Percentiles rank a stretch among this genome's conserved stretches.
Evolutionary conservation across 1,140 invertebrate species (phyloP).

Genomic region (Plectus sambesii): DNA sequence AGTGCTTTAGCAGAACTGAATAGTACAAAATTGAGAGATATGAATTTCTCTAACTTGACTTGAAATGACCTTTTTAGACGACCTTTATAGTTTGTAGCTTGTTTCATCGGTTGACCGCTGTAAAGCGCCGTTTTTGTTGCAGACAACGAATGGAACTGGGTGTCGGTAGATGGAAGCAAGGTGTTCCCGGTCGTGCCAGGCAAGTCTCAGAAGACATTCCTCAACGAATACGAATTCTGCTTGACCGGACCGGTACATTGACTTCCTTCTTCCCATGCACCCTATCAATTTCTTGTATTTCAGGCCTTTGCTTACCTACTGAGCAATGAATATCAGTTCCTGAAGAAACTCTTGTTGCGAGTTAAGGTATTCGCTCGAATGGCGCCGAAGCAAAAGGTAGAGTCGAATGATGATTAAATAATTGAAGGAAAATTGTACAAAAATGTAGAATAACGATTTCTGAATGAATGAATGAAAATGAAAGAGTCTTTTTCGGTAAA

Average conservation of each 20-base stretch:
- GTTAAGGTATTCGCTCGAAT: conserved; percentile 82
- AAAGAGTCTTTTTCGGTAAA: background rate
- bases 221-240: conserved; percentile 70
- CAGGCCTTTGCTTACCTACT: conserved; percentile 63
- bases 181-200: conserved; percentile 53
- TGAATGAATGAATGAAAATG: background rate
- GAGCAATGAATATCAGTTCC: conserved; percentile 55
- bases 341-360: conserved; percentile 65
- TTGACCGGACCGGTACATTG: conserved; percentile 71
- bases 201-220: conserved; percentile 54
- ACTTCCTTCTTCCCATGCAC: conserved; percentile 10
- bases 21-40: too few relatives aligned
- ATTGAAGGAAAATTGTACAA: background rate
- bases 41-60: too few relatives aligned
- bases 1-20: too few relatives aligned
- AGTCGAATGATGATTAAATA: too few relatives aligned
- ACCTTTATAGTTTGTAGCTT: too few relatives aligned
- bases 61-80: too few relatives aligned
- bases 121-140: background rate
- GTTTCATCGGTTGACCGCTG: too few relatives aligned
- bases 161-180: conserved; percentile 63
- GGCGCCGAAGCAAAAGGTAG: conserved; percentile 78
- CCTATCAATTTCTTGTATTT: conserved; percentile 31
- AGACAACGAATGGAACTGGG: conserved; percentile 67
- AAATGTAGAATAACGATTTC: background rate